Base-by-base conservation (phyloP, 2,888 invertebrate genomes). In the Rhamphomyia laevipes region DNA sequence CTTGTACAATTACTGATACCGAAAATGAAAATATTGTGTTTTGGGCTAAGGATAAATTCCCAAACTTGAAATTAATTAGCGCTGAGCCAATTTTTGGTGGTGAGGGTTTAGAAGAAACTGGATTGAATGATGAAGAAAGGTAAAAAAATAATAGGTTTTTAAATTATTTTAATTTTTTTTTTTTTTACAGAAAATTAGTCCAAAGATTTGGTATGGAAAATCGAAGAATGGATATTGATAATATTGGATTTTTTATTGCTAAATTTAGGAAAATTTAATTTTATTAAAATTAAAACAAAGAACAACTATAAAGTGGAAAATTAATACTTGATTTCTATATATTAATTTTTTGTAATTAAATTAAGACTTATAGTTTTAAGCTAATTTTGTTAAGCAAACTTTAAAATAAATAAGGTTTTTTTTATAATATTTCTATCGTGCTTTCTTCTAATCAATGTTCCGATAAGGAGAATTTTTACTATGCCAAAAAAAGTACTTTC, bases 231-330 rank as follows among this genome's bases (percentile, higher is more conserved):
- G 63, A 68, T 50, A 70, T 72, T 55, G 86, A 91, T 65, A 82
- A 83, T 5, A 83, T 91, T 54, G 91, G 91, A 31, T 92, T 92
- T 71, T 92, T 92, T 66, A 85, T 91, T 62, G 87, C 91, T 17
- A 78, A 81, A 60, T 89, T 91, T 73, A 65, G 67, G 47, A 87
- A 86, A 73, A 63, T 31, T 51, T 48, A 49, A 49, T 42, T 38
- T 27, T 21, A 21, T n/a, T n/a, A n/a, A n/a, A 30, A 17, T 44
- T 37, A 23, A 30, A 33, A 31, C 72, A 38, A 16, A 37, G n/a
- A n/a, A 5, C 11, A n/a, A 10, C n/a, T n/a, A n/a, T n/a, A n/a
- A n/a, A n/a, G n/a, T n/a, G n/a, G n/a, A n/a, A n/a, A n/a, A n/a
- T n/a, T n/a, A n/a, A n/a, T n/a, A n/a, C 5, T 37, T 37, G 11